These are phyloP conservation scores for Lithosia quadra DNA, from an alignment of 2,888 invertebrate genomes.

Conservation along the genomic window DNA sequence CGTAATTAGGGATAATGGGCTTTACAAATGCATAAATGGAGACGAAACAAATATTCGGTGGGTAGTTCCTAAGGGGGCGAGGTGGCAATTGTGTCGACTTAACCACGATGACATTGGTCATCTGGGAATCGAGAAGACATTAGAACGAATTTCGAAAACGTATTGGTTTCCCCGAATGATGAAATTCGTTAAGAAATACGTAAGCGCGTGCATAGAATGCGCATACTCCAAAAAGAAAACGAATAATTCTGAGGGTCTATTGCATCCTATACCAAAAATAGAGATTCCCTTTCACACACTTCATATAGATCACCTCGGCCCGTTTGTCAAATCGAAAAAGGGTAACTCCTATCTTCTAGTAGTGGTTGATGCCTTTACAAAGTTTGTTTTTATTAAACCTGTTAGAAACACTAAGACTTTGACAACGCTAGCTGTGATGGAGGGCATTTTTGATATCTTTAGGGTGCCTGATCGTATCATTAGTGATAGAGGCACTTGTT, in stretches of 20 bases:
- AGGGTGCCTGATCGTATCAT: slow-evolving; percentile 1
- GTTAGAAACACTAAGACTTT: neutral
- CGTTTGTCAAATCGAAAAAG: neutral
- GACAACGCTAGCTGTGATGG: neutral
- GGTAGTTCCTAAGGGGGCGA: neutral
- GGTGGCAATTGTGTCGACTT: neutral
- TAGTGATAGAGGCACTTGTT: slow-evolving; percentile 3
- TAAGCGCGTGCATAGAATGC: neutral
- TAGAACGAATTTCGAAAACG: neutral
- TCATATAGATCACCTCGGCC: neutral
- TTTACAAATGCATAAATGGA: neutral
- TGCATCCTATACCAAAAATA: neutral
- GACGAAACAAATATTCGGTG: neutral
- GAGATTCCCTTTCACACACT: neutral
- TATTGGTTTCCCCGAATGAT: neutral
- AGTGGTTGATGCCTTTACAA: neutral
- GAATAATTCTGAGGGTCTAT: neutral
- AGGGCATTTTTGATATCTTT: slow-evolving; percentile 7
- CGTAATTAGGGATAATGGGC: neutral
- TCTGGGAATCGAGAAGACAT: neutral
- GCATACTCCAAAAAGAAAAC: neutral
- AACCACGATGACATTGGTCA: neutral
- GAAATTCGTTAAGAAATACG: neutral
- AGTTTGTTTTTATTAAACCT: neutral
- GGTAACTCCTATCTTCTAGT: neutral